Conservation (phyloP, 2,113 vertebrate species). For the Python bivittatus region DNA sequence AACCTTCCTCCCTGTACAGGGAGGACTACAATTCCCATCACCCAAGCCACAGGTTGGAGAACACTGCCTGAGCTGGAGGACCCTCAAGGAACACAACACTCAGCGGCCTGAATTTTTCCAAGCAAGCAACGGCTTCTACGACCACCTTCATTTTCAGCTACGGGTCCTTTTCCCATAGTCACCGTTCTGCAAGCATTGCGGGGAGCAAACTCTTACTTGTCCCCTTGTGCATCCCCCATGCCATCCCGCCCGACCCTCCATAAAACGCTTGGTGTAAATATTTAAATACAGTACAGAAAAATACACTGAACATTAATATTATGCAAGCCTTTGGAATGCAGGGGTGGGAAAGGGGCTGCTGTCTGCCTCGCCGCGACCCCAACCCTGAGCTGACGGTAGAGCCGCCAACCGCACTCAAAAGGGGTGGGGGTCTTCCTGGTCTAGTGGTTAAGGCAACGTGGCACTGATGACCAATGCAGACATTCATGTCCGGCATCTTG, state of each 20-base stretch:
- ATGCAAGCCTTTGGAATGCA: neutral
- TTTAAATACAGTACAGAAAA: constrained; percentile 18
- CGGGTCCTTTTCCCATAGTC: neutral
- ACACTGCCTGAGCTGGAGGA: neutral
- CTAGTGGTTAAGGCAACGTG: neutral
- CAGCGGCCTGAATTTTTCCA: neutral
- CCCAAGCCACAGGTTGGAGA: neutral
- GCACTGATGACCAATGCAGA: neutral
- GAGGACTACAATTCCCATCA: neutral
- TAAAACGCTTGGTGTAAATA: neutral
- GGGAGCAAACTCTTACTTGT: too few relatives aligned
- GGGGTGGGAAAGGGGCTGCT: neutral
- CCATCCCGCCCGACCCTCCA: accelerated
- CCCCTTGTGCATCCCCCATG: too few relatives aligned
- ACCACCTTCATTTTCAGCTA: neutral
- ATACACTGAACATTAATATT: neutral
- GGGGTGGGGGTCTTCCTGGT: too few relatives aligned
- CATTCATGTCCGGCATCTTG: too few relatives aligned
- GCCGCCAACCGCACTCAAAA: neutral
- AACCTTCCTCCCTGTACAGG: neutral
- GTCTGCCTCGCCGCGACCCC: too few relatives aligned
- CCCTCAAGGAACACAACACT: neutral
- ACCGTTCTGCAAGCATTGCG: neutral
- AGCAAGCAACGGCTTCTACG: neutral
- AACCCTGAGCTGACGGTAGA: neutral